Evolutionary conservation across 2,113 vertebrate genomes (phyloP).

Genomic region (Panurus biarmicus): DNA sequence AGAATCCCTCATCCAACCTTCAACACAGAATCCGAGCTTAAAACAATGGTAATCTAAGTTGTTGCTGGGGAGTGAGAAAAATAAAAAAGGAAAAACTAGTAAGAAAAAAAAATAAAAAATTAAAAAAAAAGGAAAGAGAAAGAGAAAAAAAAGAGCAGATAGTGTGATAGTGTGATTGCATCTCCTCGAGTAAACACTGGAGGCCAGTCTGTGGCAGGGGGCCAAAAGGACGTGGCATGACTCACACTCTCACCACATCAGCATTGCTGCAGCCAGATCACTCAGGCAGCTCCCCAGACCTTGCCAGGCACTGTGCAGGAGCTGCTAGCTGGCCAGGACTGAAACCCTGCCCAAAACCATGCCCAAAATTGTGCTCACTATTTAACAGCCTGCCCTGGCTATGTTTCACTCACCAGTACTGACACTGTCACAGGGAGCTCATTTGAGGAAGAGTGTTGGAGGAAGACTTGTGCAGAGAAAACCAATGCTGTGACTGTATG

Average conservation of each 20-base stretch:
- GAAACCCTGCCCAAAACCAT: neutral
- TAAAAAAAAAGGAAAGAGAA: neutral
- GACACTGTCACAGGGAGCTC: neutral
- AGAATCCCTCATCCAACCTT: neutral
- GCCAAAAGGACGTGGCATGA: neutral
- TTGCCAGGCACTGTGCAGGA: neutral
- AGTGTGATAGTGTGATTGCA: neutral
- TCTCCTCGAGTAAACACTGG: neutral
- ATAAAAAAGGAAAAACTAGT: fast-evolving
- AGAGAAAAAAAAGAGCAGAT: neutral
- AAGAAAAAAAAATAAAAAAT: no score
- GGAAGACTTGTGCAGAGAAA: neutral
- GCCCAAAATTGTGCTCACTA: neutral
- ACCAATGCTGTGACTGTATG: neutral
- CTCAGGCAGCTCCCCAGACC: neutral
- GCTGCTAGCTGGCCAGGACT: fast-evolving
- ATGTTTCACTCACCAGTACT: neutral
- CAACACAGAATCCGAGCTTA: neutral
- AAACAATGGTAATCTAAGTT: neutral
- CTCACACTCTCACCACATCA: neutral
- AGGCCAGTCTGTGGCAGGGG: neutral
- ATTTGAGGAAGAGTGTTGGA: neutral
- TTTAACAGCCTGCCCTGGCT: neutral
- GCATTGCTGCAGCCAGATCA: neutral
- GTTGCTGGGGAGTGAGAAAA: neutral